A percentile compares a stretch with the other conserved stretches of the same genome.
Conservation (phyloP, 2,888 invertebrate genomes). For the Drosophila infuscata region DNA sequence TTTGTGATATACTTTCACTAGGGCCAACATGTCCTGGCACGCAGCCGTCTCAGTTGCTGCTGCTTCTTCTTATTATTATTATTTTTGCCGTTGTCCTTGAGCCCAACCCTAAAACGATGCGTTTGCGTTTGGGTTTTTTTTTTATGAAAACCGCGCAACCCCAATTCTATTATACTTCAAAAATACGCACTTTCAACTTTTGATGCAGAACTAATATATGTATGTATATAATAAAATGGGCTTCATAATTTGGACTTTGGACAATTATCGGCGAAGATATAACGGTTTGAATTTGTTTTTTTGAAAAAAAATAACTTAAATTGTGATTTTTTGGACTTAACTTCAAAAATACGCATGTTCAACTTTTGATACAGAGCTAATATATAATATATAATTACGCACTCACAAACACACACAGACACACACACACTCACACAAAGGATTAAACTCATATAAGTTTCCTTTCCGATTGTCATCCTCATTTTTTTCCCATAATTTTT, state of each 20-base stretch:
- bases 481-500: slow-evolving; percentile 57
- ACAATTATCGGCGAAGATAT: too few species aligned
- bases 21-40: slow-evolving; percentile 60
- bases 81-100: slow-evolving; percentile 63
- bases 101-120: slow-evolving; percentile 57
- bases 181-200: slow-evolving; percentile 23
- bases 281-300: too few species aligned
- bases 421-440: slow-evolving; percentile 17
- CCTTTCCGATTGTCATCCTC: slow-evolving; percentile 54
- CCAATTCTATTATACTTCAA: slow-evolving; percentile 41
- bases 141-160: slow-evolving; percentile 60
- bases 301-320: too few species aligned
- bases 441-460: slow-evolving; percentile 27
- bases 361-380: too few species aligned
- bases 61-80: slow-evolving; percentile 3
- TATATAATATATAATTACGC: slow-evolving; percentile 58
- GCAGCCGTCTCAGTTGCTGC: slow-evolving; percentile 43
- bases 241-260: too few species aligned
- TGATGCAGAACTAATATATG: too few species aligned
- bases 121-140: slow-evolving; percentile 30
- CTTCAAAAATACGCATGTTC: too few species aligned
- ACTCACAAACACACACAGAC: slow-evolving; percentile 35
- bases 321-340: too few species aligned
- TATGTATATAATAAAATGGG: too few species aligned
- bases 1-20: slow-evolving; percentile 58